Evolutionary conservation across 2,888 invertebrate genomes (phyloP).

Genomic region (Noctua janthina): DNA sequence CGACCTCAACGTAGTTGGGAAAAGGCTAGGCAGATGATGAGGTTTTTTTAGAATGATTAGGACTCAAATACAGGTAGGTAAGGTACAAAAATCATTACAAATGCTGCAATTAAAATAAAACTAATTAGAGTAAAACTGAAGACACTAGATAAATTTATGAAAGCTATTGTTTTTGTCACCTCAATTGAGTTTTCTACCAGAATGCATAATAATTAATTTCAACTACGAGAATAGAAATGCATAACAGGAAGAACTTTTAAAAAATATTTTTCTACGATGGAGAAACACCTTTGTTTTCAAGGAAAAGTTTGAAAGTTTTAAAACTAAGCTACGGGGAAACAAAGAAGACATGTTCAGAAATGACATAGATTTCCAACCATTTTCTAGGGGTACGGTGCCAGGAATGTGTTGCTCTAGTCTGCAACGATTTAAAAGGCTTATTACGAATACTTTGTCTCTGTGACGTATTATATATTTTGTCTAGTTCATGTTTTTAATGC

Average conservation of each 20-base stretch:
- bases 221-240: not conserved
- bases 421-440: slow-evolving; percentile 5
- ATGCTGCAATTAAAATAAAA: not conserved
- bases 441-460: not conserved
- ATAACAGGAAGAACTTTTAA: not conserved
- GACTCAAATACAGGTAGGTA: not conserved
- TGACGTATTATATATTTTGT: not conserved
- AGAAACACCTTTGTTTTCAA: slow-evolving; percentile 9
- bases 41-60: not conserved
- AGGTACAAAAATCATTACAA: not conserved
- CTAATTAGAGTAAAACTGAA: not conserved
- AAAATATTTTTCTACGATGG: not conserved
- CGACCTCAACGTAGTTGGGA: not conserved
- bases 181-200: too few species aligned
- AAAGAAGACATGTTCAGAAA: slow-evolving; percentile 30
- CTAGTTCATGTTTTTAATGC: not conserved
- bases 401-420: slow-evolving; percentile 17
- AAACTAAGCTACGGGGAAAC: slow-evolving; percentile 14
- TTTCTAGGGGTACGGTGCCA: slow-evolving; percentile 23
- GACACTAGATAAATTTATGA: not conserved
- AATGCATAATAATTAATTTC: not conserved
- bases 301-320: slow-evolving; percentile 27
- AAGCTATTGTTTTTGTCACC: not conserved
- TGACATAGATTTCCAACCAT: slow-evolving; percentile 23
- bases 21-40: not conserved